Conservation (phyloP, 2,888 invertebrate species). For the Fissipunctia ypsillon region DNA sequence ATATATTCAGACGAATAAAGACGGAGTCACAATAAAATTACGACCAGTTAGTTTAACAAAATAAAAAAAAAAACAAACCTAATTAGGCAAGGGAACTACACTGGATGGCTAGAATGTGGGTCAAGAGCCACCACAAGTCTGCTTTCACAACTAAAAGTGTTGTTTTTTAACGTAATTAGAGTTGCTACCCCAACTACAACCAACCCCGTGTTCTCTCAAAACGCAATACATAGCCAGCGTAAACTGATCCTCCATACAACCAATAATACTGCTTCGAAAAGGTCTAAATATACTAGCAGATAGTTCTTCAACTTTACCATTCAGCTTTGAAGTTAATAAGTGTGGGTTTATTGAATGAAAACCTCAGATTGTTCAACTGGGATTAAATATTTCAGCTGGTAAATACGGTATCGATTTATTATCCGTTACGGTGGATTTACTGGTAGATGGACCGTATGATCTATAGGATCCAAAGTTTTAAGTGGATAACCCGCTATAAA, state of each 20-base stretch:
- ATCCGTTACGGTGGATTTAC: background rate
- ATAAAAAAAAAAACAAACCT: slow-evolving; percentile 47
- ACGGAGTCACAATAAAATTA: slow-evolving; percentile 56
- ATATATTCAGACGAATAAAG: slow-evolving; percentile 41
- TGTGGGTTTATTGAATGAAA: slow-evolving; percentile 65
- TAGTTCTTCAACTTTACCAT: slow-evolving; percentile 65
- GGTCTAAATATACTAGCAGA: slow-evolving; percentile 48
- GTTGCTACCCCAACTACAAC: slow-evolving; percentile 77
- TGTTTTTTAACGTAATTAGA: slow-evolving; percentile 87
- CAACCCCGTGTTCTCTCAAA: slow-evolving; percentile 69
- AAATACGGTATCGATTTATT: slow-evolving; percentile 30
- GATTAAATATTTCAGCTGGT: slow-evolving; percentile 53
- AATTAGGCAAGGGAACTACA: slow-evolving; percentile 58
- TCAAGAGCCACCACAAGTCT: slow-evolving; percentile 73
- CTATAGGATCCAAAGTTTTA: background rate
- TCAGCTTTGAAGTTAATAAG: slow-evolving; percentile 60
- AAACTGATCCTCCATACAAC: slow-evolving; percentile 46
- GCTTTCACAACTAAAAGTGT: slow-evolving; percentile 78
- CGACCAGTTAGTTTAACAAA: slow-evolving; percentile 33
- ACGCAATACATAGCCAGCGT: slow-evolving; percentile 67
- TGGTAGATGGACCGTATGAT: background rate
- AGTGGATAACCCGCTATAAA: background rate
- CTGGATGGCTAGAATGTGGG: slow-evolving; percentile 68
- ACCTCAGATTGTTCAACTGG: slow-evolving; percentile 62
- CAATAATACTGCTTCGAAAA: background rate